A percentile compares a stretch with the other conserved stretches of the same genome.
Conservation (phyloP, 2,113 vertebrate genomes). For the Propithecus coquereli region DNA sequence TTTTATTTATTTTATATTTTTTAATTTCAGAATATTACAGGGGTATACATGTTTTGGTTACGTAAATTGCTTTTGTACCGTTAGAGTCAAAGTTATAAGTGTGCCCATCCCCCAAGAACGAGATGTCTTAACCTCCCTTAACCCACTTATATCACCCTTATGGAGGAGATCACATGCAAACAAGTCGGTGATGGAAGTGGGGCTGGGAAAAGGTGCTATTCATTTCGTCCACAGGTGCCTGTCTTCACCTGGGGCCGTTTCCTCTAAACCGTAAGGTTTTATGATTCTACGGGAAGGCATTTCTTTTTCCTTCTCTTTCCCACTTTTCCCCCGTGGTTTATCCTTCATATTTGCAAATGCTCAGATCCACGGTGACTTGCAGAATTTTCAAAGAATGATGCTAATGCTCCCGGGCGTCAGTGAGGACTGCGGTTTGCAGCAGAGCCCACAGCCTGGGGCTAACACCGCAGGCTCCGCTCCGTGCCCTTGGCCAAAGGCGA, state of each 20-base stretch:
- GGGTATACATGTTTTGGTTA: too few relatives aligned
- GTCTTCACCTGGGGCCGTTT: accelerated
- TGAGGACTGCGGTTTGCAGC: not conserved
- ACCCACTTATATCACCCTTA: too few relatives aligned
- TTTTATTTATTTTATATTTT: too few relatives aligned
- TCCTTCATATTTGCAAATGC: not conserved
- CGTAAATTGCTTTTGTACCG: too few relatives aligned
- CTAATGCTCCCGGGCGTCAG: not conserved
- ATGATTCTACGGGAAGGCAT: too few relatives aligned
- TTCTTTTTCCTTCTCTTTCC: not conserved
- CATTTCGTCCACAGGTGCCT: not conserved
- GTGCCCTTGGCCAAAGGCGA: not conserved
- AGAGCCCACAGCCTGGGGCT: not conserved
- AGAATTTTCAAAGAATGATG: not conserved
- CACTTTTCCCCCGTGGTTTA: not conserved
- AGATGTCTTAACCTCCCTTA: not conserved
- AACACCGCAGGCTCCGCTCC: accelerated
- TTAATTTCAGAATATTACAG: too few relatives aligned
- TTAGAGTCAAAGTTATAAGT: too few relatives aligned
- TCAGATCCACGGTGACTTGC: not conserved
- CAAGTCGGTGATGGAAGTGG: not conserved
- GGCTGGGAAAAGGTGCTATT: accelerated
- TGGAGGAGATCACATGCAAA: accelerated
- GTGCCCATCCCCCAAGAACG: not conserved
- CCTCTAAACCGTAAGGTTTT: accelerated